Evolutionary conservation across 2,888 invertebrate species (phyloP).

Genomic region (Metopia argyrocephala): DNA sequence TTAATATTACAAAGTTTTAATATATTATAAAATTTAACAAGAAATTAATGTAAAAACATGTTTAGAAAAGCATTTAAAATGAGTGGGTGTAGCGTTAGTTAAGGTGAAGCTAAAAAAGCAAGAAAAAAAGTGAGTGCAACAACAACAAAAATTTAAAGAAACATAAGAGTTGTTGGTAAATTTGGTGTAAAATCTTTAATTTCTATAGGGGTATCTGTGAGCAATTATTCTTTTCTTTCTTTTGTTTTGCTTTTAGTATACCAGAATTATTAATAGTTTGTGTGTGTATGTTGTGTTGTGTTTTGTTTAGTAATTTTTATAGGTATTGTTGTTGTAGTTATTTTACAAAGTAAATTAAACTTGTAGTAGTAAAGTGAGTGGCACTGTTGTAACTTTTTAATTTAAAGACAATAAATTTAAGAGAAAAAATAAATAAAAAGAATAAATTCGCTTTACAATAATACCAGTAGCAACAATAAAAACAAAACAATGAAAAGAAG

Average conservation of each 20-base stretch:
- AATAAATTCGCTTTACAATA: no score
- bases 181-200: conserved; percentile 37
- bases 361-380: conserved; percentile 7
- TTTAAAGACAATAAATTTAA: conserved; percentile 23
- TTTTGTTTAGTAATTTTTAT: no score
- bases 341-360: not conserved
- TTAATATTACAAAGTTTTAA: not conserved
- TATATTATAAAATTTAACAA: conserved; percentile 10
- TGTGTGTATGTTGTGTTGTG: not conserved
- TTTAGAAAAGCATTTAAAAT: conserved; percentile 12
- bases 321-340: conserved; percentile 13
- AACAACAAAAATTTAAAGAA: not conserved
- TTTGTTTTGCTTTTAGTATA: conserved; percentile 8
- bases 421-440: not conserved
- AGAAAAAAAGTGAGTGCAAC: conserved; percentile 42
- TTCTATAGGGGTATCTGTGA: conserved; percentile 36
- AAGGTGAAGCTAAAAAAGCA: conserved; percentile 30
- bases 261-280: not conserved
- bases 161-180: conserved; percentile 35
- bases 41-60: conserved; percentile 27
- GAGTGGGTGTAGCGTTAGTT: conserved; percentile 51
- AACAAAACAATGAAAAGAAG: not conserved
- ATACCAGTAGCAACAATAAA: not conserved
- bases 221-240: conserved; percentile 8
- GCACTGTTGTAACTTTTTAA: conserved; percentile 55